phyloP scores from a whole-genome alignment of 92 coral and sea anemone genomes.

The Pocillopora meandrina region DNA sequence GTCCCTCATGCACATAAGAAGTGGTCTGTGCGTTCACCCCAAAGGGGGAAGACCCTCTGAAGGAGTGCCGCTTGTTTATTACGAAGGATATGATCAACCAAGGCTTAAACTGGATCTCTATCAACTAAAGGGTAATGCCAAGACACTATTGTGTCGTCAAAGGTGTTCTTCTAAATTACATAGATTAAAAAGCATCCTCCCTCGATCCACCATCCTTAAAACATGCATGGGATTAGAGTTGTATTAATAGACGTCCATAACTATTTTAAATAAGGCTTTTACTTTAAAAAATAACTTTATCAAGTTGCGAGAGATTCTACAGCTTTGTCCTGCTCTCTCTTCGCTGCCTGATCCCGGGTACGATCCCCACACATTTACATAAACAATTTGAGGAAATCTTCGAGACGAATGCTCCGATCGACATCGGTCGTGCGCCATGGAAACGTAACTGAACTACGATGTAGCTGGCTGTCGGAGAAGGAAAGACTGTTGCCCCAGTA shows the following conservation, averaged over 20 bases:
- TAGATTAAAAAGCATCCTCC: too few species aligned
- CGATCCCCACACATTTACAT: too few species aligned
- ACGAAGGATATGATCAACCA: slow-evolving; percentile 37
- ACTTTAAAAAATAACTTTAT: too few species aligned
- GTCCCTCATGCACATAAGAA: slow-evolving; percentile 38
- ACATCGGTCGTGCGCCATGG: too few species aligned
- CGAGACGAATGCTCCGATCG: background rate
- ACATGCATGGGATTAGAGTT: background rate
- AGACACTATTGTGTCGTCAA: background rate
- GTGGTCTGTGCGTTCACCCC: slow-evolving; percentile 53
- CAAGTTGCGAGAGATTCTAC: too few species aligned
- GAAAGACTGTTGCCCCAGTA: too few species aligned
- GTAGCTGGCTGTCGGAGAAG: too few species aligned
- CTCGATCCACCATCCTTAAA: background rate
- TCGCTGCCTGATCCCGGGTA: too few species aligned
- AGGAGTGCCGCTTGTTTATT: slow-evolving; percentile 39
- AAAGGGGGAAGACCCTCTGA: slow-evolving; percentile 34
- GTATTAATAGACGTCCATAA: too few species aligned
- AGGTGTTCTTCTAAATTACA: background rate
- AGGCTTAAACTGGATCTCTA: slow-evolving; percentile 52
- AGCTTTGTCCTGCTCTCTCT: too few species aligned
- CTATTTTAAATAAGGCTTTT: too few species aligned
- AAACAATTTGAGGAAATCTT: background rate
- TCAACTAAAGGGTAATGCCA: background rate
- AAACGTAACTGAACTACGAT: too few species aligned